Evolutionary conservation across 1,140 invertebrate genomes (phyloP), one percentile per base, ranked within the genome.

Genomic region (Phymastichus coffea): DNA sequence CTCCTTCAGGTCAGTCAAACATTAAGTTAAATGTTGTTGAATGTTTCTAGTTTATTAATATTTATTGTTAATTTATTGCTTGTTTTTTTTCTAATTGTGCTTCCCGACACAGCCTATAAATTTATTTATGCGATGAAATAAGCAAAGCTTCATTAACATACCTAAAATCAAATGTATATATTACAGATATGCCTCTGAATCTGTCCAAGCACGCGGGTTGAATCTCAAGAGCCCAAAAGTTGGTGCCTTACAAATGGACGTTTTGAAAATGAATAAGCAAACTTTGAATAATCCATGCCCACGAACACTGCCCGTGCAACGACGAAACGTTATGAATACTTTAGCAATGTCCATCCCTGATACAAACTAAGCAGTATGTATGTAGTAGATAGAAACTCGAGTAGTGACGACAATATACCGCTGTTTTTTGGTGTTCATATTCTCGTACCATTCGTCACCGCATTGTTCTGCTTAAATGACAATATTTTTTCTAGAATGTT

Each of bases 131-230:
- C 4, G 15, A n/a, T n/a, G 20, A 22, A 23, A 47, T 20, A 28
- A 22, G 20, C 6, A 40, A 12, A 12, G 15, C n/a, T 40, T 40
- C 17, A n/a, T 40, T n/a, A n/a, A n/a, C n/a, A 26, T 56, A 46
- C 19, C 49, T 60, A 47, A 33, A 22, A 47, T 54, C 19, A 28
- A 15, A 33, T 33, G 22, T 48, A n/a, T 57, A 40, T 63, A 8
- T 72, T 74, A 61, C 67, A 80, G 80, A 81, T 78, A 77, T 75
- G 76, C 78, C 79, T 73, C 71, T 81, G 47, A 81, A 81, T 73
- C 70, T 81, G 70, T 81, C 79, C 59, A 80, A 80, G 72, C 77
- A 81, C 74, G 78, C 80, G 66, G 75, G 78, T 78, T 80, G 76
- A 80, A 78, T 76, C 75, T 79, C 76, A 76, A 72, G 72, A 78